phyloP scores from a whole-genome alignment of 1,140 invertebrate genomes.

The Delia radicum region DNA sequence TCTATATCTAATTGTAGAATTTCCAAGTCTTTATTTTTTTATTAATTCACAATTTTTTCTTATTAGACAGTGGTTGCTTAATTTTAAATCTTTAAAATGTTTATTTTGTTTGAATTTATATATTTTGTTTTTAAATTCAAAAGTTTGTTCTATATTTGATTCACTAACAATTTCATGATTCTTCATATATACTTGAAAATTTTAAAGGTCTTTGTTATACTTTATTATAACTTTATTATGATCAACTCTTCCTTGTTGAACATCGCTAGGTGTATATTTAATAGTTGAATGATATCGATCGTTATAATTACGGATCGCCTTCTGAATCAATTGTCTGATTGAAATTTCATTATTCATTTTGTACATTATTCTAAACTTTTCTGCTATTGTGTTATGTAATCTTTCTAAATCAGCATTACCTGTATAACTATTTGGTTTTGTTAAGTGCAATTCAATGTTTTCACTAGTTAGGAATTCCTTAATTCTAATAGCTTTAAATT shows the following conservation, averaged over 20 bases:
- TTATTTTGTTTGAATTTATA: constrained; percentile 21
- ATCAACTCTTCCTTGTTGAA: neutral
- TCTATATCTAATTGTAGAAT: constrained; percentile 12
- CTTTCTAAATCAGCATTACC: constrained; percentile 12
- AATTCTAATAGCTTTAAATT: neutral
- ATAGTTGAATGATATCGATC: constrained; percentile 4
- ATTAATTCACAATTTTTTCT: constrained; percentile 22
- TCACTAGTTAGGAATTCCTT: neutral
- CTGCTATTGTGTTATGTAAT: constrained; percentile 9
- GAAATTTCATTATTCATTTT: neutral
- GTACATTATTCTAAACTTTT: constrained; percentile 8
- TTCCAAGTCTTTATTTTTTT: constrained; percentile 20
- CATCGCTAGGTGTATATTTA: neutral
- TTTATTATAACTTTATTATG: neutral
- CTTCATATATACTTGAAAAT: constrained; percentile 25
- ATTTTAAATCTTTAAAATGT: constrained; percentile 25
- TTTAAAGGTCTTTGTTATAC: neutral
- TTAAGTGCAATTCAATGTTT: constrained; percentile 11
- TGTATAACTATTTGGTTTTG: constrained; percentile 26
- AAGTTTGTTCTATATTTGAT: constrained; percentile 11
- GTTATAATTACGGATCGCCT: neutral
- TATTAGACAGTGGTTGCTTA: constrained; percentile 17
- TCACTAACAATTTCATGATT: constrained; percentile 28
- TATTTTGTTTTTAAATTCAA: constrained; percentile 18
- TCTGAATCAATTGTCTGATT: constrained; percentile 1